Evolutionary conservation across 2,888 invertebrate genomes (phyloP).

Genomic region (Tetragonula carbonaria): DNA sequence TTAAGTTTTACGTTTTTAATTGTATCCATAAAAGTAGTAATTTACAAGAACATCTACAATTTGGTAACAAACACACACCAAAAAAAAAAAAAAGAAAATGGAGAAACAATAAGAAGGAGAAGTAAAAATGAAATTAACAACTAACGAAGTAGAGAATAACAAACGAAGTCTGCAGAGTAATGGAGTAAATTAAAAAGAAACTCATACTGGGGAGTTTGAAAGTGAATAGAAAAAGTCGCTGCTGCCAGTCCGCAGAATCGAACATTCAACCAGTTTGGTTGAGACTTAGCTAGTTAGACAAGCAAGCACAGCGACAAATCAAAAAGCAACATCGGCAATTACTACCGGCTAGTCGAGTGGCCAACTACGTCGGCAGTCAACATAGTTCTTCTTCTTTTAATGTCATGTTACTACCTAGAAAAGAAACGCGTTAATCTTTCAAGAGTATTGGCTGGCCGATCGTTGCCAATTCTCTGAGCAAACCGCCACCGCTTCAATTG

Average conservation of each 20-base stretch:
- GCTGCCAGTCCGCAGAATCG: conserved; percentile 23
- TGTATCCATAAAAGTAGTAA: no score
- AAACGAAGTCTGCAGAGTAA: neutral
- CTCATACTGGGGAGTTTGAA: neutral
- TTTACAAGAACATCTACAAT: no score
- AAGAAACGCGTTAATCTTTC: conserved; percentile 79
- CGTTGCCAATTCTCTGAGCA: conserved; percentile 72
- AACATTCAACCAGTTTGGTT: conserved; percentile 19
- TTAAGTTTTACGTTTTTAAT: no score
- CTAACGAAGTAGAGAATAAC: neutral
- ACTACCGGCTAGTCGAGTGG: conserved; percentile 11
- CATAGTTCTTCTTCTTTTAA: conserved; percentile 70
- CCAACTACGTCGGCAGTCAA: conserved; percentile 49
- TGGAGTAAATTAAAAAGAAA: neutral
- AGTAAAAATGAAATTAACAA: neutral
- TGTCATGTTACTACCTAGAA: conserved; percentile 77
- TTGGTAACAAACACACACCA: no score
- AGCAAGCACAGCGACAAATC: conserved; percentile 44
- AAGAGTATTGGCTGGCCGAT: conserved; percentile 76
- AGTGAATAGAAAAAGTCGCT: conserved; percentile 45
- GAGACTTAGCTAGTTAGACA: conserved; percentile 45
- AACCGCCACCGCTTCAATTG: conserved; percentile 68
- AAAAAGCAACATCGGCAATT: conserved; percentile 36
- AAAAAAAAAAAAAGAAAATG: no score
- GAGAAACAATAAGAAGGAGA: no score